phyloP scores from a whole-genome alignment of 1,140 invertebrate genomes.

The Scaptomyza pallida region DNA sequence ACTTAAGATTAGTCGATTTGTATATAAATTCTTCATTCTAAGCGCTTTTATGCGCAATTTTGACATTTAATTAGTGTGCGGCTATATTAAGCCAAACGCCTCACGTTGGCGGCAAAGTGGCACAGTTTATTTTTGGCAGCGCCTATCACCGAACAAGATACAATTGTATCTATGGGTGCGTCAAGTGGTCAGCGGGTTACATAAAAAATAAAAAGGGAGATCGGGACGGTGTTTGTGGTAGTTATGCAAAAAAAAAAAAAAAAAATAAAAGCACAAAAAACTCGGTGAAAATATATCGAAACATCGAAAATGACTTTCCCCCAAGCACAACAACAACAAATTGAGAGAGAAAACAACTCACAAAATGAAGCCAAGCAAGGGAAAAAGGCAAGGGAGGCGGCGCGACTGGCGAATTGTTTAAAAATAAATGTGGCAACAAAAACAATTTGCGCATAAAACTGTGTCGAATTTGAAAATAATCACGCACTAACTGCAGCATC shows the following conservation, averaged over 20 bases:
- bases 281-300: conserved; percentile 64
- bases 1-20: conserved; percentile 58
- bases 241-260: no score
- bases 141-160: conserved; percentile 52
- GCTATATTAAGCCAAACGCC: conserved; percentile 44
- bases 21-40: conserved; percentile 66
- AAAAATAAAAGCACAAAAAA: no score
- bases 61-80: conserved; percentile 78
- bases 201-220: conserved; percentile 58
- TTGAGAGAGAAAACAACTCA: conserved; percentile 23
- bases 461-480: conserved; percentile 83
- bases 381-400: conserved; percentile 34
- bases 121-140: conserved; percentile 65
- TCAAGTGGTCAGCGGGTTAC: conserved; percentile 48
- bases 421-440: conserved; percentile 74
- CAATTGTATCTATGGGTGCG: conserved; percentile 57
- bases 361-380: conserved; percentile 44
- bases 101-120: conserved; percentile 48
- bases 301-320: conserved; percentile 75
- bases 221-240: conserved; percentile 8
- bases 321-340: conserved; percentile 23
- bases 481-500: conserved; percentile 71
- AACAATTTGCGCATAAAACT: conserved; percentile 77
- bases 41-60: conserved; percentile 68
- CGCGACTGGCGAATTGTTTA: conserved; percentile 55